A percentile compares a stretch with the other conserved stretches of the same genome.
Evolutionary conservation across 2,888 invertebrate species (phyloP).

Genomic region (Amphiduros pacificus): DNA sequence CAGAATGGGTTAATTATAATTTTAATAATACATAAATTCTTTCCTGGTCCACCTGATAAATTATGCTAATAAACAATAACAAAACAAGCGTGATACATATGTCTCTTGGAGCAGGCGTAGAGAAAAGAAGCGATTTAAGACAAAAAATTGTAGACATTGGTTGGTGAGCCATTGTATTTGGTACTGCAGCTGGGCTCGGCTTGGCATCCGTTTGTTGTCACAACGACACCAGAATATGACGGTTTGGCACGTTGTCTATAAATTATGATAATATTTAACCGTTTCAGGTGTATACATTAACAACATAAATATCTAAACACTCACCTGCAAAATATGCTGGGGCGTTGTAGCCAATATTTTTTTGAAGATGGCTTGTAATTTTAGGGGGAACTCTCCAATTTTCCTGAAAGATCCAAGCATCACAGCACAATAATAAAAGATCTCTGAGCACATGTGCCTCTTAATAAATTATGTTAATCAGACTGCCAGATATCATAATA

Average conservation of each 20-base stretch:
- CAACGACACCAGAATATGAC: too few relatives aligned
- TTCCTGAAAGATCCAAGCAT: slow-evolving; percentile 7
- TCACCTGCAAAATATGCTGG: slow-evolving; percentile 1
- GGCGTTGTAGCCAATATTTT: not conserved
- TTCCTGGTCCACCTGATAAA: too few relatives aligned
- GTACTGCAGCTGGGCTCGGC: too few relatives aligned
- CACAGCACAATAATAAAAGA: slow-evolving; percentile 18
- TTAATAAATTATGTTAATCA: slow-evolving; percentile 51
- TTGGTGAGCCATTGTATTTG: too few relatives aligned
- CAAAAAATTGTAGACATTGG: too few relatives aligned
- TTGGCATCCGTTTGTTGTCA: too few relatives aligned
- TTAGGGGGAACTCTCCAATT: not conserved
- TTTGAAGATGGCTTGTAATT: not conserved
- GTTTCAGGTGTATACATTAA: slow-evolving; percentile 13
- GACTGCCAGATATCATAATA: slow-evolving; percentile 13
- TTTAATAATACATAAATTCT: too few relatives aligned
- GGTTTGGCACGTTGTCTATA: slow-evolving; percentile 25
- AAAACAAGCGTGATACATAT: too few relatives aligned
- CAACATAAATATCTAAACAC: not conserved
- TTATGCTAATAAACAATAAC: too few relatives aligned
- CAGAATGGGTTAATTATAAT: too few relatives aligned
- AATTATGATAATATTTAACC: slow-evolving; percentile 25
- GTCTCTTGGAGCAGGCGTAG: too few relatives aligned
- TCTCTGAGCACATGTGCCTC: slow-evolving; percentile 24
- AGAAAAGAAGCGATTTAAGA: too few relatives aligned